Percentiles rank a stretch among this genome's conserved stretches.
Conservation (phyloP, 2,797 vertebrate genomes). For the Rhynchonycteris naso region DNA sequence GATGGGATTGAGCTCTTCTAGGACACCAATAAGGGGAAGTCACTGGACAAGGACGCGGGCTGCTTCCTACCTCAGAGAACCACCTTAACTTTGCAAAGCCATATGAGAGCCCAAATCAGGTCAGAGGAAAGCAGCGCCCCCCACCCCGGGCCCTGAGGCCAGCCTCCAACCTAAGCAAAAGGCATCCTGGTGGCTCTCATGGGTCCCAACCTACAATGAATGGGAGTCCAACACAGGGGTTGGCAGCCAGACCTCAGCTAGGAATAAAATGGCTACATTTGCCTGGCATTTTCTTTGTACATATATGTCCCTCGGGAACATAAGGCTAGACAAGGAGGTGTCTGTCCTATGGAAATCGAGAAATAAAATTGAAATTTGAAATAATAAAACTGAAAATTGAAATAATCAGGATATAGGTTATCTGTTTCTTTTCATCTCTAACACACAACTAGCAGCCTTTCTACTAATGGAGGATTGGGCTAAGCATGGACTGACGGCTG, state of each 20-base stretch:
- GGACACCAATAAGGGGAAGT: background rate
- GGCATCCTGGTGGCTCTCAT: background rate
- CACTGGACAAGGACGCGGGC: background rate
- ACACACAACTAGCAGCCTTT: background rate
- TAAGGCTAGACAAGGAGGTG: background rate
- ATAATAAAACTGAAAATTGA: background rate
- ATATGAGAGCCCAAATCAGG: background rate
- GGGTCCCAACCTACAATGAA: background rate
- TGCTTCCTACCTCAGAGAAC: background rate
- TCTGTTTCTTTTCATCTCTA: constrained; percentile 18
- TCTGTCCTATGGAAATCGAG: background rate
- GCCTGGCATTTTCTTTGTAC: background rate
- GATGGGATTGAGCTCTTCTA: background rate
- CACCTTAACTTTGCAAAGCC: background rate
- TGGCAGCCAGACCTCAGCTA: background rate
- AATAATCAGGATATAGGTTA: background rate
- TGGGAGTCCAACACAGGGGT: fast-evolving
- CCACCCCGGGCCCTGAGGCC: background rate
- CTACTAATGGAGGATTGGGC: background rate
- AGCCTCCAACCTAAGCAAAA: background rate
- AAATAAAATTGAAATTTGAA: background rate
- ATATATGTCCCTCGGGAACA: background rate
- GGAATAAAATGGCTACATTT: background rate
- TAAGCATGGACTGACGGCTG: background rate
- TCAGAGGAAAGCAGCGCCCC: background rate